Conservation (phyloP, 2,113 vertebrate species). For the Butorides virescens region DNA sequence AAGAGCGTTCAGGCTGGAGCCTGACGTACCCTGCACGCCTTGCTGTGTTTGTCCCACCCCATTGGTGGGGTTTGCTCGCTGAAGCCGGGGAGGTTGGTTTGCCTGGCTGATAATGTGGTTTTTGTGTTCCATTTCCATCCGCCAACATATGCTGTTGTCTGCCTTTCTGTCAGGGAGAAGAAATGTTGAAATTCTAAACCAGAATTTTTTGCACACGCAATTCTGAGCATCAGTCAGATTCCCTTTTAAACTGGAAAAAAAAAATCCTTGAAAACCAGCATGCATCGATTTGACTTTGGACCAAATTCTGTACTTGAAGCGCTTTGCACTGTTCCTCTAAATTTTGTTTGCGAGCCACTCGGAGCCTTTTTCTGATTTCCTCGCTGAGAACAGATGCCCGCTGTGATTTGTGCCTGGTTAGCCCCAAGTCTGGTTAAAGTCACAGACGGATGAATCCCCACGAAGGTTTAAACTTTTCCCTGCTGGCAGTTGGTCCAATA, state of each 20-base stretch:
- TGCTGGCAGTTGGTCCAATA: not conserved
- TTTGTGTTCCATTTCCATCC: not conserved
- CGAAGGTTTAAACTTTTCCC: not conserved
- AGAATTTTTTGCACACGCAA: not conserved
- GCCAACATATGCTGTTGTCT: not conserved
- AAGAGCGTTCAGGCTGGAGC: not conserved
- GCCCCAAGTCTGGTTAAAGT: not conserved
- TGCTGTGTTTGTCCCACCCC: not conserved
- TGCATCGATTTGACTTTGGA: not conserved
- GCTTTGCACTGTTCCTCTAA: not conserved
- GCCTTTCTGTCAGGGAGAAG: not conserved
- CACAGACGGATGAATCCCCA: not conserved
- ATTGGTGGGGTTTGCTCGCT: not conserved
- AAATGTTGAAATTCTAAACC: not conserved
- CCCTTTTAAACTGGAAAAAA: not conserved
- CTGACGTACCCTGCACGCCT: rapidly evolving
- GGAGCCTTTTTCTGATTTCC: not conserved
- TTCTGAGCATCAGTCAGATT: not conserved
- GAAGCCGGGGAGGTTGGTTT: not conserved
- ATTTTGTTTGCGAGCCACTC: not conserved
- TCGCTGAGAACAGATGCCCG: not conserved
- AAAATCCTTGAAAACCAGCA: not conserved
- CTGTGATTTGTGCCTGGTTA: not conserved
- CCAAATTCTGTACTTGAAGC: not conserved
- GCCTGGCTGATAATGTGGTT: not conserved